Conservation (phyloP, 2,113 vertebrate genomes). For the Oreochromis spilurus region DNA sequence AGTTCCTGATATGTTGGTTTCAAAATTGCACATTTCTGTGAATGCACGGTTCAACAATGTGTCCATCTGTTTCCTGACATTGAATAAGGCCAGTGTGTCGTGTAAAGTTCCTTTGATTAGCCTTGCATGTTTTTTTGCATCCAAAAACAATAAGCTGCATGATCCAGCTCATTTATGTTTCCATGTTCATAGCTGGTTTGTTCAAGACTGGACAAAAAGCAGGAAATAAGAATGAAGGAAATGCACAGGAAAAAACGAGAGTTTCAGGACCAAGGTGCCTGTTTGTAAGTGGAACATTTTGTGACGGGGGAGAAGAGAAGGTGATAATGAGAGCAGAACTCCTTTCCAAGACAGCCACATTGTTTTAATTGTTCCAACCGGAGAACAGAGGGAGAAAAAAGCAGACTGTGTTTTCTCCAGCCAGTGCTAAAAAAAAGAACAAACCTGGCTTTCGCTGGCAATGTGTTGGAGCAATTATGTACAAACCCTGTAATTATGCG, state of each 20-base stretch:
- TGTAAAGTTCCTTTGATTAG: conserved; percentile 51
- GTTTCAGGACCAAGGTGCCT: conserved; percentile 65
- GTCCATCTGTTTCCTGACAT: conserved; percentile 16
- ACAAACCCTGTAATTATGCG: conserved; percentile 76
- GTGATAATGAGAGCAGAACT: conserved; percentile 69
- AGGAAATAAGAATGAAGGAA: conserved; percentile 5
- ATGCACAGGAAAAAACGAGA: conserved; percentile 14
- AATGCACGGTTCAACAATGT: conserved; percentile 35
- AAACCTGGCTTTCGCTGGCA: conserved; percentile 67
- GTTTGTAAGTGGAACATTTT: conserved; percentile 64
- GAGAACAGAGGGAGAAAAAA: conserved; percentile 42
- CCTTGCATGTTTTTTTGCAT: conserved; percentile 37
- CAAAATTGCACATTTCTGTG: background rate
- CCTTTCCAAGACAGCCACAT: conserved; percentile 65
- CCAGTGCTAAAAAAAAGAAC: conserved; percentile 58
- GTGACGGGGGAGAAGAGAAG: conserved; percentile 45
- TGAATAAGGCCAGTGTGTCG: conserved; percentile 10
- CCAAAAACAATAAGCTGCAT: conserved; percentile 29
- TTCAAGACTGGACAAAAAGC: background rate
- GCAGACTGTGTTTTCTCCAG: conserved; percentile 49
- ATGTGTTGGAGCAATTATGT: conserved; percentile 73
- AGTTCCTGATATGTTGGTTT: background rate
- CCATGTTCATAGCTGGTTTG: conserved; percentile 26
- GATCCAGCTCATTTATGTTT: conserved; percentile 63
- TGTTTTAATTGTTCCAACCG: conserved; percentile 72